Percentiles rank a stretch among this genome's conserved stretches.
Conservation (phyloP, 2,888 invertebrate genomes). For the Zygaena filipendulae region DNA sequence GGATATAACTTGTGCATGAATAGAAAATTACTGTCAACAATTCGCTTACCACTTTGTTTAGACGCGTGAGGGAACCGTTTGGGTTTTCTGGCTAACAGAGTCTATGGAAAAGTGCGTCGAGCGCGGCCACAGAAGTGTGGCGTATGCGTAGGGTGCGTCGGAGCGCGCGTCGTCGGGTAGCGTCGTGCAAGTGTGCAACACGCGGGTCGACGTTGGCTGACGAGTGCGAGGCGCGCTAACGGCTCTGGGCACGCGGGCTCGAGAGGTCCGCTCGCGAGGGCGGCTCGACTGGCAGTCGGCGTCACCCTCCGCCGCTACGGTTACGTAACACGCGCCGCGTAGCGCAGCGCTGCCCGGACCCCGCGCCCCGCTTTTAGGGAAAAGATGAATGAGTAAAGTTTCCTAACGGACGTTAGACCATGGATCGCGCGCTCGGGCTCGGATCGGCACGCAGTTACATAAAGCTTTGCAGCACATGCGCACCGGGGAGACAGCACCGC, state of each 20-base stretch:
- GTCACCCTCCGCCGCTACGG: constrained; percentile 30
- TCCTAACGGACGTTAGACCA: constrained; percentile 57
- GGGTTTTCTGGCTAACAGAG: no score
- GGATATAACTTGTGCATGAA: no score
- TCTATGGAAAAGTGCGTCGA: no score
- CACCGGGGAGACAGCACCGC: constrained; percentile 18
- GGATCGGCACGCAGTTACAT: constrained; percentile 47
- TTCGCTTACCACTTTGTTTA: no score
- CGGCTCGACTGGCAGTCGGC: constrained; percentile 38
- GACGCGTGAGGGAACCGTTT: no score
- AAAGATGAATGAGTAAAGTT: constrained; percentile 67
- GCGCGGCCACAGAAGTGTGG: no score
- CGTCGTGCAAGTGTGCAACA: constrained; percentile 19
- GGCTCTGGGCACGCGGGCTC: no score
- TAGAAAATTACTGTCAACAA: no score
- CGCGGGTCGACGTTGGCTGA: constrained; percentile 19
- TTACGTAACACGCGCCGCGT: constrained; percentile 48
- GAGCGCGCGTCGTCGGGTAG: no score
- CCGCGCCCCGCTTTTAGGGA: constrained; percentile 56
- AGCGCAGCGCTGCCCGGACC: constrained; percentile 47
- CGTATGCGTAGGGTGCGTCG: no score
- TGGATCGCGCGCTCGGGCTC: constrained; percentile 46
- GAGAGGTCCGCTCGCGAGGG: constrained; percentile 35
- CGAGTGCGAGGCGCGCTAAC: no score
- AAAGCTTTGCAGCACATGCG: constrained; percentile 46